Percentiles rank a stretch among this genome's conserved stretches.
Conservation (phyloP, 2,113 vertebrate genomes). For the Brachypodius melanocephalos region DNA sequence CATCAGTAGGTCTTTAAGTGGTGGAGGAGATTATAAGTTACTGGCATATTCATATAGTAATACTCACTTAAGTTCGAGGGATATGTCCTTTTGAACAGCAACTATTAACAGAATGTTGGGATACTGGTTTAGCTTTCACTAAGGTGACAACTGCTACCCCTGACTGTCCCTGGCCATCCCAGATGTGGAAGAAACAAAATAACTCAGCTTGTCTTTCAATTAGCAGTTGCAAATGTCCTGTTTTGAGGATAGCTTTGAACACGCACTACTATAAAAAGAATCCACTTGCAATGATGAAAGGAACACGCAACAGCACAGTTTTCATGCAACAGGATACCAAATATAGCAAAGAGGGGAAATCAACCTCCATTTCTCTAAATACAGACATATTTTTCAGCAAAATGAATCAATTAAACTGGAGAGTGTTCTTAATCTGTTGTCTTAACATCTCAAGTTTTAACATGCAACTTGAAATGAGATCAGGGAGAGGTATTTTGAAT, state of each 20-base stretch:
- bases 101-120: not conserved
- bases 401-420: not conserved
- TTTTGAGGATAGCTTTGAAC: not conserved
- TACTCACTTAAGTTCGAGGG: not conserved
- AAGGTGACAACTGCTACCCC: not conserved
- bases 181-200: not conserved
- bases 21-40: not conserved
- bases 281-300: not conserved
- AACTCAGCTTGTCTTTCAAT: not conserved
- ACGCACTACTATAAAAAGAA: not conserved
- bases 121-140: not conserved
- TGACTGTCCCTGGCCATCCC: not conserved
- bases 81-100: not conserved
- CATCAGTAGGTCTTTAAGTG: slow-evolving; percentile 19
- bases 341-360: not conserved
- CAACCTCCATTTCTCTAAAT: not conserved
- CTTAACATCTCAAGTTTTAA: not conserved
- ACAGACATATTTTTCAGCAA: not conserved
- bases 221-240: not conserved
- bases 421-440: not conserved
- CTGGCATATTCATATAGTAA: not conserved
- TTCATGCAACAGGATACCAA: not conserved
- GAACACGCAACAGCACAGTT: accelerated
- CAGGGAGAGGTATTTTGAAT: not conserved
- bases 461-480: not conserved